These are phyloP conservation scores for Drosophila triauraria DNA, from an alignment of 1,140 invertebrate genomes.

Conservation along the genomic window DNA sequence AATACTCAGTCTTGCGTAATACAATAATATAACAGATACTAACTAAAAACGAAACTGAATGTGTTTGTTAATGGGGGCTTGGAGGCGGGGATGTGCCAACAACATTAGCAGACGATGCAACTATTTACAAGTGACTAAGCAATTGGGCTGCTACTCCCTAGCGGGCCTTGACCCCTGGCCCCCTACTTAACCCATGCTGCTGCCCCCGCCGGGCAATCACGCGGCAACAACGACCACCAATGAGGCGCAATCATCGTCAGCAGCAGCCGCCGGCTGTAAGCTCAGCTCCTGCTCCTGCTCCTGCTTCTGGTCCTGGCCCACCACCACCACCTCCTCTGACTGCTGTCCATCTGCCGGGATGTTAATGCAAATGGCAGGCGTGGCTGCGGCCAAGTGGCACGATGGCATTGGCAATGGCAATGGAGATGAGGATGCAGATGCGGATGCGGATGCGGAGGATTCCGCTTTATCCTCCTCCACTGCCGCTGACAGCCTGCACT, in stretches of 20 bases:
- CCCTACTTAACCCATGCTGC: constrained; percentile 9
- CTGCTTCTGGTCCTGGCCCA: constrained; percentile 2
- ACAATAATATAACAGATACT: constrained; percentile 74
- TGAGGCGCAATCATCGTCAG: constrained; percentile 76
- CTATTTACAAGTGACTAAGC: constrained; percentile 79
- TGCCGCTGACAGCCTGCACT: constrained; percentile 81
- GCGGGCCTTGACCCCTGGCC: constrained; percentile 12
- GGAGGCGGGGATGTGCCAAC: constrained; percentile 11
- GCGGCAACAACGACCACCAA: constrained; percentile 80
- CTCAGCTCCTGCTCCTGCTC: constrained; percentile 38
- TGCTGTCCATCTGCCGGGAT: constrained; percentile 59
- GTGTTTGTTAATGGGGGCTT: constrained; percentile 8
- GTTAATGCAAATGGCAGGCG: constrained; percentile 78
- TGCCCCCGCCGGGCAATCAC: constrained; percentile 67
- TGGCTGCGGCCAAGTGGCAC: constrained; percentile 47
- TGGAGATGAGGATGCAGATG: constrained; percentile 8
- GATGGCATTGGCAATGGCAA: constrained; percentile 14
- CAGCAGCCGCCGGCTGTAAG: constrained; percentile 73
- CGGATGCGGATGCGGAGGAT: neutral
- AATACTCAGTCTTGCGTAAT: constrained; percentile 78
- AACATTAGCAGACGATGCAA: constrained; percentile 53
- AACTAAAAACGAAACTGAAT: constrained; percentile 63
- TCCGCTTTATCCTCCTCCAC: constrained; percentile 47
- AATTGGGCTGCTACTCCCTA: constrained; percentile 25
- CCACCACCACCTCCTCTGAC: constrained; percentile 7